A percentile compares a stretch with the other conserved stretches of the same genome.
Evolutionary conservation across 2,888 invertebrate species (phyloP).

Genomic region (Mimumesa dahlbomi): DNA sequence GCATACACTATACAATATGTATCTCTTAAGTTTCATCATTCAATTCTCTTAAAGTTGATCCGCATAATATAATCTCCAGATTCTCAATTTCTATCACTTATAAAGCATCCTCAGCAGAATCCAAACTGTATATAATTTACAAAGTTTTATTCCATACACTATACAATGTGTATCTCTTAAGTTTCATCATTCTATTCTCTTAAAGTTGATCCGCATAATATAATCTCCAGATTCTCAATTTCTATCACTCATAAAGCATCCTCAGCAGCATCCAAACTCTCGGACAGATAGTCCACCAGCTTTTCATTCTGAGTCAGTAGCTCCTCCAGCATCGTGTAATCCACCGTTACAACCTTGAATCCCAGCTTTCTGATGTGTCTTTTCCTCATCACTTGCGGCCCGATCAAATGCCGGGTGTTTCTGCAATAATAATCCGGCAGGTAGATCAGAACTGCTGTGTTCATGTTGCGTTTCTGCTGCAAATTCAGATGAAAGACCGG

Average conservation of each 20-base stretch:
- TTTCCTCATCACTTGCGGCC: constrained; percentile 84
- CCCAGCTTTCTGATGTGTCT: constrained; percentile 85
- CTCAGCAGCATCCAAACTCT: constrained; percentile 79
- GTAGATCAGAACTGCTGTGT: constrained; percentile 84
- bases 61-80: too few relatives aligned
- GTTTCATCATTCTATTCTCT: too few relatives aligned
- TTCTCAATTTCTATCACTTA: too few relatives aligned
- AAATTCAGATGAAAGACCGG: constrained; percentile 81
- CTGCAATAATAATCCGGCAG: constrained; percentile 86
- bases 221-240: too few relatives aligned
- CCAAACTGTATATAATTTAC: too few relatives aligned
- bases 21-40: too few relatives aligned
- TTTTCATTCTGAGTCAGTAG: constrained; percentile 81
- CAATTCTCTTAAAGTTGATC: too few relatives aligned
- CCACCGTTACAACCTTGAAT: constrained; percentile 83
- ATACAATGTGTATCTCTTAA: too few relatives aligned
- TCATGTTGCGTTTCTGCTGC: constrained; percentile 79
- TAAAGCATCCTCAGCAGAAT: constrained; percentile 73
- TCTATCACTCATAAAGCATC: constrained; percentile 64
- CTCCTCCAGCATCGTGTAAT: constrained; percentile 82
- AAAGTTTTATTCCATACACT: too few relatives aligned
- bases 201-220: too few relatives aligned
- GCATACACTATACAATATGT: too few relatives aligned
- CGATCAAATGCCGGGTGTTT: constrained; percentile 82
- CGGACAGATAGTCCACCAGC: constrained; percentile 82